phyloP scores from a whole-genome alignment of 2,888 invertebrate species.

The Tinea pellionella region DNA sequence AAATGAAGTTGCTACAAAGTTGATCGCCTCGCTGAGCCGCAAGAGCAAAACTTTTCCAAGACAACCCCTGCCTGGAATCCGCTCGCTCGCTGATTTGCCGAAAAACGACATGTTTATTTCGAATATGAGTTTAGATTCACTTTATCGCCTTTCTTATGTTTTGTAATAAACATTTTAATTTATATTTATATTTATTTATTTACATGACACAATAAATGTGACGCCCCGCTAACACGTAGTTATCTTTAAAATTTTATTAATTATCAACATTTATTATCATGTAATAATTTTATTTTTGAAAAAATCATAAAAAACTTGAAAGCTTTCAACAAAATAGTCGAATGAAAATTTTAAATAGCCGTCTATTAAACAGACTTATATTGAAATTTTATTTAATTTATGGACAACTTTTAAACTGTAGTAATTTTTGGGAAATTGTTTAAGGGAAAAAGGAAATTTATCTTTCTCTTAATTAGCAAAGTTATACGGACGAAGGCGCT shows the following conservation, averaged over 20 bases:
- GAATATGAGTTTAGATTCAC: background rate
- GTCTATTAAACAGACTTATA: conserved; percentile 17
- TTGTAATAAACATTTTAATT: background rate
- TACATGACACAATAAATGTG: no score
- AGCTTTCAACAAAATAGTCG: background rate
- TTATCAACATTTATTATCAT: no score
- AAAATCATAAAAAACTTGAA: background rate
- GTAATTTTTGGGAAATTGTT: conserved; percentile 54
- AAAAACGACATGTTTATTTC: conserved; percentile 12
- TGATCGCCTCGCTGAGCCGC: conserved; percentile 16
- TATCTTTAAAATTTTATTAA: no score
- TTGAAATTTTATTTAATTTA: conserved; percentile 29
- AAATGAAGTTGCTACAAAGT: conserved; percentile 32
- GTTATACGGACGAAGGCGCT: conserved; percentile 37
- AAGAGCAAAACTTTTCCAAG: conserved; percentile 12
- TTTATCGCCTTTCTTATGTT: background rate
- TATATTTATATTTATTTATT: no score
- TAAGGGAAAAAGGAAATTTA: conserved; percentile 61
- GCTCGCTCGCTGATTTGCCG: conserved; percentile 10
- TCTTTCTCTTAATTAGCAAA: conserved; percentile 66
- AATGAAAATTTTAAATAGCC: conserved; percentile 10
- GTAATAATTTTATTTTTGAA: no score
- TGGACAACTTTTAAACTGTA: conserved; percentile 32
- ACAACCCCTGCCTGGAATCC: conserved; percentile 7
- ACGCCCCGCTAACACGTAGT: no score